Percentiles rank a stretch among this genome's conserved stretches.
These are phyloP conservation scores for Dynastes maya DNA, from an alignment of 2,888 invertebrate genomes.

Conservation along the genomic window DNA sequence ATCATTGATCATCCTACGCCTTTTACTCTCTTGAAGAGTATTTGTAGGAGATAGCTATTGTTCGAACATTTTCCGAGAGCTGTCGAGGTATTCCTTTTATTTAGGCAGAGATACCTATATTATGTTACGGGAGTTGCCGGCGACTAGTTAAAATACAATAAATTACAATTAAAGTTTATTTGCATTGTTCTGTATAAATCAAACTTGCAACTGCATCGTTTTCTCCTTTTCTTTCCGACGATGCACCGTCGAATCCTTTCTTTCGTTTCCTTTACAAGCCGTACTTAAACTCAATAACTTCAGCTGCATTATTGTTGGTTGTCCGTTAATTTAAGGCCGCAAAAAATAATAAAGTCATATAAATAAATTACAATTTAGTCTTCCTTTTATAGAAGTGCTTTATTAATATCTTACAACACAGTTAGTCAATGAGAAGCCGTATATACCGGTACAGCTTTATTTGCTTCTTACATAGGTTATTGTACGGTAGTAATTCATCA, in stretches of 20 bases:
- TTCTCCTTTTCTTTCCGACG: neutral
- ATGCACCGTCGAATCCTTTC: slow-evolving; percentile 9
- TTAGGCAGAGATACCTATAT: slow-evolving; percentile 18
- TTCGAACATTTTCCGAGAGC: slow-evolving; percentile 45
- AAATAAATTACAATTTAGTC: slow-evolving; percentile 24
- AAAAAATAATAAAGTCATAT: slow-evolving; percentile 22
- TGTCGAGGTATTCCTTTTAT: slow-evolving; percentile 43
- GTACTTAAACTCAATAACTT: slow-evolving; percentile 1
- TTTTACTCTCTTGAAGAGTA: slow-evolving; percentile 16
- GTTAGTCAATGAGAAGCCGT: neutral
- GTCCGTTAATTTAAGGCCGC: slow-evolving; percentile 13
- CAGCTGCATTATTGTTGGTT: slow-evolving; percentile 3
- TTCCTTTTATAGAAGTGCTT: neutral
- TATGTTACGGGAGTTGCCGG: slow-evolving; percentile 44
- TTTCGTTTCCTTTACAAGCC: neutral
- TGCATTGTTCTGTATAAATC: slow-evolving; percentile 49
- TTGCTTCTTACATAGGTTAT: neutral
- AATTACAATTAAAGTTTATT: slow-evolving; percentile 53
- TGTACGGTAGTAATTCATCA: slow-evolving; percentile 7
- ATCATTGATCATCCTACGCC: slow-evolving; percentile 48
- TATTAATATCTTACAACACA: neutral
- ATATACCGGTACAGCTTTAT: neutral
- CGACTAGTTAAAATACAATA: slow-evolving; percentile 52
- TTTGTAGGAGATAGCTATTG: slow-evolving; percentile 49
- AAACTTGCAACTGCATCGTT: slow-evolving; percentile 33